Conservation (phyloP, 2,113 vertebrate species). For the Lamprologus speciosus region DNA sequence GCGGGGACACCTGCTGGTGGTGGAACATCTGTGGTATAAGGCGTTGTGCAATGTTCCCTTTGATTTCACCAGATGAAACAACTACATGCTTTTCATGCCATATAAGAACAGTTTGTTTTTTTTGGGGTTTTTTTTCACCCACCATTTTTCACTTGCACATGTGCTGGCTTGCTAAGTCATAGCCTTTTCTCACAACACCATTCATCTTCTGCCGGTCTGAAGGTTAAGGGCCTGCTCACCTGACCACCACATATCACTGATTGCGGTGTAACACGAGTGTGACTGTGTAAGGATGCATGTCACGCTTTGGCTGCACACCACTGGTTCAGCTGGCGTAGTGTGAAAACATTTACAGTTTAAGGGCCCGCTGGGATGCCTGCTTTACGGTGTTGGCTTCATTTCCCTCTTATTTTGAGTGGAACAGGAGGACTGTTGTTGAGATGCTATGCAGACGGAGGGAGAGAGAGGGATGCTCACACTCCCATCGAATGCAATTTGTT, state of each 20-base stretch:
- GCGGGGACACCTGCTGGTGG: not conserved
- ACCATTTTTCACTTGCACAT: slow-evolving; percentile 23
- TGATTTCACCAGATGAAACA: slow-evolving; percentile 26
- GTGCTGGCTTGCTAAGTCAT: slow-evolving; percentile 28
- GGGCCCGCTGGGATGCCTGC: not conserved
- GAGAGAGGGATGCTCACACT: not conserved
- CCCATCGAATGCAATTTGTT: slow-evolving; percentile 9
- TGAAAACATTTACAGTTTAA: slow-evolving; percentile 44
- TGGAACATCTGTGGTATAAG: not conserved
- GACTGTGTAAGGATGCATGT: slow-evolving; percentile 23
- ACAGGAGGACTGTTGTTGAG: not conserved
- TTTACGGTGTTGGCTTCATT: slow-evolving; percentile 14
- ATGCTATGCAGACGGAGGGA: not conserved
- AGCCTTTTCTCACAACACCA: slow-evolving; percentile 4
- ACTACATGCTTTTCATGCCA: slow-evolving; percentile 1
- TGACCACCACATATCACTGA: slow-evolving; percentile 51
- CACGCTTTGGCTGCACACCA: slow-evolving; percentile 6
- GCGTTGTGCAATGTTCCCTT: not conserved
- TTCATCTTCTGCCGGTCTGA: slow-evolving; percentile 58
- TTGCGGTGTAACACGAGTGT: not conserved
- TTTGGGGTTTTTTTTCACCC: not conserved
- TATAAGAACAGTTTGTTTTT: not conserved
- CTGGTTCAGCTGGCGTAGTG: not conserved
- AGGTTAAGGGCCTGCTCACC: slow-evolving; percentile 40
- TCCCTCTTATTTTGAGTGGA: not conserved